phyloP scores from a whole-genome alignment of 2,113 vertebrate species.

The Marcusenius ussheri region DNA sequence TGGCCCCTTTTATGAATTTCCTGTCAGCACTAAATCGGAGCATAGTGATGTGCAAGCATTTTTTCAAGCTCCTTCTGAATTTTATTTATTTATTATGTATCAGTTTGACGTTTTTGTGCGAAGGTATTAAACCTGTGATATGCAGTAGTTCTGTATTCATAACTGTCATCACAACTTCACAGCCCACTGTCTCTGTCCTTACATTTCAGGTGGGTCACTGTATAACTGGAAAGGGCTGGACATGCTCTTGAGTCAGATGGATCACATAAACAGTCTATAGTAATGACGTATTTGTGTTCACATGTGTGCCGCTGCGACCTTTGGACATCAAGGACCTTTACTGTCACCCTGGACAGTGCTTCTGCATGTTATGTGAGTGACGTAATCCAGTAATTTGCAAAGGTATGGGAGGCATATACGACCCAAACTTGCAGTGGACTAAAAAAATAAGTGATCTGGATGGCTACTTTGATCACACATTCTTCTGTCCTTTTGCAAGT shows the following conservation, averaged over 20 bases:
- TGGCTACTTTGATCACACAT: neutral
- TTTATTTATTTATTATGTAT: neutral
- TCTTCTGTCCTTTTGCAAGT: neutral
- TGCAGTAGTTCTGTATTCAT: neutral
- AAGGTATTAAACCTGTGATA: neutral
- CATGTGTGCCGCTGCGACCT: neutral
- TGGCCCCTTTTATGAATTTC: neutral
- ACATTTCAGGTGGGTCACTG: neutral
- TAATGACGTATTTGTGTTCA: neutral
- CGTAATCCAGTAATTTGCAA: neutral
- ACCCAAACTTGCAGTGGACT: neutral
- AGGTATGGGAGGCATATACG: neutral
- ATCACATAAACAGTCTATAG: neutral
- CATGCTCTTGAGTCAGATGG: neutral
- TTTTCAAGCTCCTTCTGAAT: neutral
- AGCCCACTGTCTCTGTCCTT: neutral
- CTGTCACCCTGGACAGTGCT: neutral
- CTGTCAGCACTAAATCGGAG: neutral
- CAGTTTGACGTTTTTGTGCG: neutral
- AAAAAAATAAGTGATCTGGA: neutral
- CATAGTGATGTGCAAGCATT: neutral
- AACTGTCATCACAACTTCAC: neutral
- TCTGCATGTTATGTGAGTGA: neutral
- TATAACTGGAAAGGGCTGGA: neutral
- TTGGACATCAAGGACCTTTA: neutral